Evolutionary conservation across 2,797 vertebrate genomes (phyloP).

Genomic region (Sebastes elongatus): DNA sequence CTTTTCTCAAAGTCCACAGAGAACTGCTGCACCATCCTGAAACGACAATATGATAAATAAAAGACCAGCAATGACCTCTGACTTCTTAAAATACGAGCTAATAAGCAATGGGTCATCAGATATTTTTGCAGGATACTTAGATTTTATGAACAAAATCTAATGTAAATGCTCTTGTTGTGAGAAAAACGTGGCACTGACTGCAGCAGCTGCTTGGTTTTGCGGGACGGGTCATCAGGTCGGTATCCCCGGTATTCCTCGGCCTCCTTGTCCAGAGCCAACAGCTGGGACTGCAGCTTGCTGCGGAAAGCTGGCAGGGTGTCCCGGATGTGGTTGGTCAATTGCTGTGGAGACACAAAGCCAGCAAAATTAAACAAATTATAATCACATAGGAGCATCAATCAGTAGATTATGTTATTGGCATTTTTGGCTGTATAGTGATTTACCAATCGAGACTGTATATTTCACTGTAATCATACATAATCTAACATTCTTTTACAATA

Average conservation of each 20-base stretch:
- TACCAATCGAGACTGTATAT: not conserved
- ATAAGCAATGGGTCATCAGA: not conserved
- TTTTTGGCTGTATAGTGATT: not conserved
- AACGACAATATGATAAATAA: not conserved
- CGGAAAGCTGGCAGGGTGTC: conserved; percentile 93
- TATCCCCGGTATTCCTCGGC: conserved; percentile 94
- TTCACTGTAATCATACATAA: not conserved
- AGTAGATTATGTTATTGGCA: not conserved
- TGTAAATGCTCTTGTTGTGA: conserved; percentile 21
- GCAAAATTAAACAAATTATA: conserved; percentile 1
- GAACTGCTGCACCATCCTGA: conserved; percentile 97
- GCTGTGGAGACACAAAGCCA: conserved; percentile 75
- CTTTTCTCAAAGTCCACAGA: conserved; percentile 98
- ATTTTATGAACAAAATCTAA: not conserved
- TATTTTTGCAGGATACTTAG: not conserved
- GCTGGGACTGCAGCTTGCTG: conserved; percentile 93
- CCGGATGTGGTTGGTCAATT: conserved; percentile 97
- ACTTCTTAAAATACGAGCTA: not conserved
- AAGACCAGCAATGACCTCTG: not conserved
- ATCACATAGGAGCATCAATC: not conserved
- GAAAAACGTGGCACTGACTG: conserved; percentile 86
- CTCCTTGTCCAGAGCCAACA: conserved; percentile 94
- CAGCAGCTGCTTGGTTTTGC: conserved; percentile 94
- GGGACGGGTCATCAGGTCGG: conserved; percentile 93
- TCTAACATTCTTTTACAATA: not conserved